Evolutionary conservation across 2,888 invertebrate species (phyloP), one percentile per base, ranked within the genome.

Genomic region (Byasa hedistus): DNA sequence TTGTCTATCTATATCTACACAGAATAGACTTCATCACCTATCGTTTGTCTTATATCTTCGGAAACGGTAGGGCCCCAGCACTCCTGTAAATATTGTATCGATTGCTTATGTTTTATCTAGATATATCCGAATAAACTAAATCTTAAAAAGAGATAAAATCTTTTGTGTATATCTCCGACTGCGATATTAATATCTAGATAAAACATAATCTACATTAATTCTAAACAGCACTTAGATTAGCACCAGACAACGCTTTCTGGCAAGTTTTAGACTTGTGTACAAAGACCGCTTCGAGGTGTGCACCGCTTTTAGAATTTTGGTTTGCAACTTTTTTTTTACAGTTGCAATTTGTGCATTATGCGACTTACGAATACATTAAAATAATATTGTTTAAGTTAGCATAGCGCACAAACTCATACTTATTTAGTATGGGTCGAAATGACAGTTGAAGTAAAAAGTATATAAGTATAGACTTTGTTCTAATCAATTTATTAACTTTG

Each of bases 1-100:
- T n/a, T 63, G 54, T 69, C 68, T 48, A 23, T 57, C 51, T 22
- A 51, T 51, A 55, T 72, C 69, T 70, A 72, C 68, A 71, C 56
- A 60, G 32, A 69, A 69, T 71, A 70, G 65, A 69, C 67, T 57
- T 65, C 22, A 57, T 36, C n/a, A 57, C 23, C 32, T 59, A 44
- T 59, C 36, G 48, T 56, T 10, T 66, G 48, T 48, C 48, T 39
- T 39, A 12, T 52, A 27, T 55, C 21, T 59, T 63, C 48, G 19
- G 24, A 66, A 51, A 55, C 21, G 36, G 36, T 58, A 62, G 39
- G 56, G 36, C 19, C 19, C 56, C 19, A 22, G 24, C 63, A 60
- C 59, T 51, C 56, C 36, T 67, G 63, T 67, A 67, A 59, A 67
- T 67, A 67, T 58, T 62, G 8, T 39, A 36, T 59, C 19, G 23